Conservation (phyloP, 2,888 invertebrate species). For the Mesodorylaimus sp. region DNA sequence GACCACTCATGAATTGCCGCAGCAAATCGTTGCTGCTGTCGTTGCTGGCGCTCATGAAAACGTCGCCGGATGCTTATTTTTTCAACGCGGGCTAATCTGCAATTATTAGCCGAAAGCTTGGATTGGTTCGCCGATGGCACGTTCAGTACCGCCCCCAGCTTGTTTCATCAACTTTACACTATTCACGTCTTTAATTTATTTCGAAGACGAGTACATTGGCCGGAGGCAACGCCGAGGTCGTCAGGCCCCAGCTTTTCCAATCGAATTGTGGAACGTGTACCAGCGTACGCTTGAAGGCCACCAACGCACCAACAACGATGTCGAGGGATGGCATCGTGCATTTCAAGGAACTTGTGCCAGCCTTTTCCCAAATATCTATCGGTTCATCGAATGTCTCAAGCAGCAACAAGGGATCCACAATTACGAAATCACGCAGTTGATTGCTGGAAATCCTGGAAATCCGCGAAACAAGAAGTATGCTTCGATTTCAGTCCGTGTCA, state of each 20-base stretch:
- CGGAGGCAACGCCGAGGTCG: neutral
- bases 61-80: neutral
- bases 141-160: neutral
- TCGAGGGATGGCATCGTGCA: neutral
- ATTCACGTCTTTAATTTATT: neutral
- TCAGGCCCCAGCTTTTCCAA: neutral
- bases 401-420: neutral
- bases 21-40: neutral
- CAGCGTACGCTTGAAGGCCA: neutral
- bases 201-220: neutral
- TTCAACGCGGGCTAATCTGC: neutral
- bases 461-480: neutral
- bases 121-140: neutral
- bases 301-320: neutral
- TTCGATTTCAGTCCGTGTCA: neutral
- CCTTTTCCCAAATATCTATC: neutral
- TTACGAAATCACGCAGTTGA: neutral
- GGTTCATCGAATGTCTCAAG: neutral
- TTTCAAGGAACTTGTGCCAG: constrained; percentile 2
- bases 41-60: neutral
- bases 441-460: neutral
- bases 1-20: neutral
- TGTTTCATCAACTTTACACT: neutral
- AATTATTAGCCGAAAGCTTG: neutral
- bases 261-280: neutral